phyloP scores from a whole-genome alignment of 2,113 vertebrate genomes.

The Forbesichthys papilliferus region DNA sequence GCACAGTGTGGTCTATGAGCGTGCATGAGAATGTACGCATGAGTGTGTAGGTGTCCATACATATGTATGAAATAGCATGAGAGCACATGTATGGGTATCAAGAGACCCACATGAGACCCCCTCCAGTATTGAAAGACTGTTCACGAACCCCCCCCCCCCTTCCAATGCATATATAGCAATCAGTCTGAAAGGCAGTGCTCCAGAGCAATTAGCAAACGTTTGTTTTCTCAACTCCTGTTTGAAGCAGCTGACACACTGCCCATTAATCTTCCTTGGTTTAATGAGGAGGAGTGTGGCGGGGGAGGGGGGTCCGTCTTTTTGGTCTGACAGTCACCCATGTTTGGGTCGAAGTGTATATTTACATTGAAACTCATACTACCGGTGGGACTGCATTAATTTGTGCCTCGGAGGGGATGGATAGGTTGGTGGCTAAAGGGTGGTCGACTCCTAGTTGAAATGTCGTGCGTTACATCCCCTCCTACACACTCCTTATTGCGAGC shows the following conservation, averaged over 20 bases:
- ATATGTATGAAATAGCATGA: not conserved
- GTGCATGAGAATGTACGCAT: not conserved
- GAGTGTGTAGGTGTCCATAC: not conserved
- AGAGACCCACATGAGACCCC: slow-evolving; percentile 25
- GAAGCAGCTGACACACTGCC: slow-evolving; percentile 34
- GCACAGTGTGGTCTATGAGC: no score
- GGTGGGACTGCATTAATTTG: slow-evolving; percentile 9
- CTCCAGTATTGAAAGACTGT: slow-evolving; percentile 31
- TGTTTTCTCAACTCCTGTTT: slow-evolving; percentile 53
- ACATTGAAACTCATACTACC: slow-evolving; percentile 42
- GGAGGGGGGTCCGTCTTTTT: slow-evolving; percentile 45
- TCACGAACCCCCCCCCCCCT: slow-evolving; percentile 16
- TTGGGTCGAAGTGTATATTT: slow-evolving; percentile 53
- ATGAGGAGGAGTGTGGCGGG: not conserved
- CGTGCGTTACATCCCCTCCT: no score
- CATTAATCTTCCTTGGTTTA: slow-evolving; percentile 58
- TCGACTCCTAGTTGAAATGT: no score
- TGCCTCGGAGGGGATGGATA: no score
- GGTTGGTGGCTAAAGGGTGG: no score
- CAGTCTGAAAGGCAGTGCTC: slow-evolving; percentile 30
- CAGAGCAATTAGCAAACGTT: slow-evolving; percentile 50
- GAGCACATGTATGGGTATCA: not conserved
- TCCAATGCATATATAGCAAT: slow-evolving; percentile 52
- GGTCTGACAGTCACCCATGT: slow-evolving; percentile 35
- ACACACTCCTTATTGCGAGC: no score